These are phyloP conservation scores for Silurus asotus DNA, from an alignment of 2,113 vertebrate genomes.

Conservation along the genomic window DNA sequence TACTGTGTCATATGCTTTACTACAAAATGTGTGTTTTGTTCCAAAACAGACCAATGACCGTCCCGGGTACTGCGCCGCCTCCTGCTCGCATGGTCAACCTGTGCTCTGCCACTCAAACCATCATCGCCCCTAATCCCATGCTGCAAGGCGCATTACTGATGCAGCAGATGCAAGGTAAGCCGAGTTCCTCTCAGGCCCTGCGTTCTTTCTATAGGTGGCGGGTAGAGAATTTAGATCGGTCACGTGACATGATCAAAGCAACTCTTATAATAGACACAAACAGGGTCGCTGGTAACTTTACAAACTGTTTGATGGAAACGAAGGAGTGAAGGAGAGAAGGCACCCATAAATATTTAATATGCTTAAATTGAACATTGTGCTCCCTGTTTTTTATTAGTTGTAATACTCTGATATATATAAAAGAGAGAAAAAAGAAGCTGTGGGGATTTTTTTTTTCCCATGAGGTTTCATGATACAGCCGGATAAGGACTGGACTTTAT, in stretches of 20 bases:
- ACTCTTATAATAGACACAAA: neutral
- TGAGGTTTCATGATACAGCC: neutral
- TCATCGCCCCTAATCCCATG: constrained; percentile 87
- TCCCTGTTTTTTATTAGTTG: neutral
- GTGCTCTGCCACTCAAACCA: constrained; percentile 78
- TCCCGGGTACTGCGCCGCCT: constrained; percentile 64
- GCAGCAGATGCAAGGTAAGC: constrained; percentile 95
- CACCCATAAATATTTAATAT: neutral
- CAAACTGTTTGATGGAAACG: neutral
- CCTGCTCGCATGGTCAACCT: constrained; percentile 85
- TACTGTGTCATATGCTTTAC: too few species aligned
- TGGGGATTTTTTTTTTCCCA: neutral
- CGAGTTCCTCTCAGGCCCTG: neutral
- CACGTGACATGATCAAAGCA: neutral
- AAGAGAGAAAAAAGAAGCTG: neutral
- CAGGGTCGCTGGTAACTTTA: neutral
- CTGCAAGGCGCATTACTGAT: constrained; percentile 90
- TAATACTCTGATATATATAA: neutral
- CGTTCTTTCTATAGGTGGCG: neutral
- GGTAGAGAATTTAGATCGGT: neutral
- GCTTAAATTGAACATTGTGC: neutral
- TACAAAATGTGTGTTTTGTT: constrained; percentile 24
- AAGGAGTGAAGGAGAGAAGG: neutral
- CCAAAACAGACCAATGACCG: constrained; percentile 62
- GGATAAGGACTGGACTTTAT: too few species aligned